Base-by-base conservation (phyloP, 1,140 invertebrate genomes). In the Drosophila insularis region DNA sequence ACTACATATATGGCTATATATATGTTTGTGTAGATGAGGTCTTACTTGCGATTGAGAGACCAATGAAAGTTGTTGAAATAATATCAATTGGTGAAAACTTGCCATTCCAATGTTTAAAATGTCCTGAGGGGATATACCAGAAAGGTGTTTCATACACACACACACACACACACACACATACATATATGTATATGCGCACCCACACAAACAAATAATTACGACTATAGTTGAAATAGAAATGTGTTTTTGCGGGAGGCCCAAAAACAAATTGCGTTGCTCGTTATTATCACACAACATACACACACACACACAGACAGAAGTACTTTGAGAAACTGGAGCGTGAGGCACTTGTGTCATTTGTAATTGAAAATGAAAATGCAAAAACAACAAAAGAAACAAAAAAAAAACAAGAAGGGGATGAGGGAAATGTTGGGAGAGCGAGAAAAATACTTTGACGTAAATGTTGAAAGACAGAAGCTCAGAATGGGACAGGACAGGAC, bases 341-440 rank as follows among this genome's bases (percentile, higher is more conserved):
- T 84, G 85, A 89, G 81, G 80, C 71, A 85, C 84, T 89, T 89
- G 84, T 89, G 84, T 89, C 84, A 89, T 89, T 89, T 89, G 85
- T 89, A 89, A 89, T 89, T 89, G 84, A 89, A 89, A 89, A 89
- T 89, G 84, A 89, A 89, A 89, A 89, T 89, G 80, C 27, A 66
- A 54, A 69, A 66, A 68, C 63, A 74, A 68, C 39, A 74, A 66
- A 60, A 60, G 68, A 54, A 81, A 54, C 69, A 66, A 65, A 58
- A 35, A 17, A 17, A 13, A 19, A 32, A n/a, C n/a, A 35, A 31
- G 17, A 27, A 2, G 40, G 43, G 40, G 4, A n/a, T n/a, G n/a
- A 6, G 5, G 11, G 8, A 6, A 43, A n/a, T 17, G n/a, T 14
- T n/a, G 39, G 40, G 17, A 8, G 43, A 50, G 17, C 14, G 71